These are phyloP conservation scores for Sinopyrophorus schimmeli DNA, from an alignment of 2,888 invertebrate species.

Conservation along the genomic window DNA sequence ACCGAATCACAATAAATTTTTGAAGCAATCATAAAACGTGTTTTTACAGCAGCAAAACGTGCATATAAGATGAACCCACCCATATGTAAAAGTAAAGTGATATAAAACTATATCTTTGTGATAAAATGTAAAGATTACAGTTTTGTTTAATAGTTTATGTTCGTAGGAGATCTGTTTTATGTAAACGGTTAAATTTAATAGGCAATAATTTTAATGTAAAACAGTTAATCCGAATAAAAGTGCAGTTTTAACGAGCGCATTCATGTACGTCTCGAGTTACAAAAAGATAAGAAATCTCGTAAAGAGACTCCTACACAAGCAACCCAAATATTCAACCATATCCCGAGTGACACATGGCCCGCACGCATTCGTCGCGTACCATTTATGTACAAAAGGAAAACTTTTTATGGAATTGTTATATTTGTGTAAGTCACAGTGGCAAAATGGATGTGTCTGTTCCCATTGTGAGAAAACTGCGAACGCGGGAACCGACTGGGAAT, in stretches of 20 bases:
- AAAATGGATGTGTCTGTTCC: constrained; percentile 32
- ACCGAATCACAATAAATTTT: no score
- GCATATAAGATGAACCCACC: no score
- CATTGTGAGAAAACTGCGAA: constrained; percentile 28
- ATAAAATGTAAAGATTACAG: constrained; percentile 17
- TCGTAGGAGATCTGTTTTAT: constrained; percentile 18
- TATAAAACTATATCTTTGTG: constrained; percentile 19
- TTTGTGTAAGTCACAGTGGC: constrained; percentile 32
- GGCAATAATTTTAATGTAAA: constrained; percentile 34
- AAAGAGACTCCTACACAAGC: constrained; percentile 20
- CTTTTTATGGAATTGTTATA: constrained; percentile 33
- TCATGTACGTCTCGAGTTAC: constrained; percentile 27
- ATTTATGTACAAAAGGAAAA: constrained; percentile 30
- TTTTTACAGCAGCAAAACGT: no score
- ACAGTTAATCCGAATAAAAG: constrained; percentile 35
- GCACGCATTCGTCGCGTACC: constrained; percentile 27
- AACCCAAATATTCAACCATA: constrained; percentile 32
- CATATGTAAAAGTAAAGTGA: no score
- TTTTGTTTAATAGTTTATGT: constrained; percentile 21
- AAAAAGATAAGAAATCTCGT: constrained; percentile 30
- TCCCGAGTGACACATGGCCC: constrained; percentile 32
- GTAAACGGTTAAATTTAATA: constrained; percentile 35
- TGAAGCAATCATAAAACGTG: no score
- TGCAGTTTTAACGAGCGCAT: constrained; percentile 35
- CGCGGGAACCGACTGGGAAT: constrained; percentile 30